Evolutionary conservation across 2,888 invertebrate species (phyloP), one percentile per base, ranked within the genome.

Genomic region (Pasiphila rectangulata): DNA sequence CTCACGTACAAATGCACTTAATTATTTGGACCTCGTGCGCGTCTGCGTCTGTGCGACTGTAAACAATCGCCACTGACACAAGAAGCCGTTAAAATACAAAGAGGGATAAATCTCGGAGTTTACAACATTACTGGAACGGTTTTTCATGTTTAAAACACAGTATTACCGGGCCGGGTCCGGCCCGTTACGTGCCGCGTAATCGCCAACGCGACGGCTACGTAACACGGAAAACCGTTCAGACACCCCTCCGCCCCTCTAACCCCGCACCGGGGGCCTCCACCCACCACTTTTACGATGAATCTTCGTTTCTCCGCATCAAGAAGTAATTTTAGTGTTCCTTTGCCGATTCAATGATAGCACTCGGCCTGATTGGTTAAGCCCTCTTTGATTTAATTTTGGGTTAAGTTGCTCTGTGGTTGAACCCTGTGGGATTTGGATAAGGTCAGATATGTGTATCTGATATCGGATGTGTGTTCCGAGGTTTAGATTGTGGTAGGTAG

Each of bases 261-360:
- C 64, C 30, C 16, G 9, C 32, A n/a, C 16, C 27, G 13, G 61
- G 63, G 67, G 64, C 67, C 54, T 54, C 62, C 67, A 64, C 79
- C 83, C 78, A 77, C 83, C 83, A 83, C 83, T 87, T 87, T 87
- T 87, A 88, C 87, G 87, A 87, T 87, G 87, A 87, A 87, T 88
- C 87, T 87, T 88, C 87, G 86, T 86, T 87, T 86, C 87, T 84
- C 82, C 84, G 85, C 84, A 87, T 86, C 87, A 87, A 86, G 87
- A 87, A 88, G 87, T 86, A 87, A 87, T 87, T 87, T 87, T 86
- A 86, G 86, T 87, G 87, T 88, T 87, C 83, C 84, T 86, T 87
- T 83, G 79, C 84, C 86, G 86, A 87, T 87, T 87, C 86, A 87
- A 87, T 86, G 88, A 86, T 87, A 88, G 85, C 87, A 88, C 87